phyloP scores from a whole-genome alignment of 2,113 vertebrate genomes.

The Rhinoderma darwinii region DNA sequence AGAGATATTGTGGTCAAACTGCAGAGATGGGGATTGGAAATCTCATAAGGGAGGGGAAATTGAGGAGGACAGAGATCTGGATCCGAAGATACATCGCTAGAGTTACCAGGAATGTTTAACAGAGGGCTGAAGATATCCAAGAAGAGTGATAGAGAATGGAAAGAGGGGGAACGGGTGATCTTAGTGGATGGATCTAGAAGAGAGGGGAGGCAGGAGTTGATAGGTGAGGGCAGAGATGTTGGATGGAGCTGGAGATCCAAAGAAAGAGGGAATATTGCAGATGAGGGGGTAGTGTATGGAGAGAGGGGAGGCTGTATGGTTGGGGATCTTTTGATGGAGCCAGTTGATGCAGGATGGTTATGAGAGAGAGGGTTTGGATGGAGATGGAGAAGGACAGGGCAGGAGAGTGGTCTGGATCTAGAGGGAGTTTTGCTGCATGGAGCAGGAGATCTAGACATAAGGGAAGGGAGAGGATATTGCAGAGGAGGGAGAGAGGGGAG shows the following conservation, averaged over 20 bases:
- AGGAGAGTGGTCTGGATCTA: background rate
- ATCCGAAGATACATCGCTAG: no score
- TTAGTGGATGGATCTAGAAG: background rate
- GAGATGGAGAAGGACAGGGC: background rate
- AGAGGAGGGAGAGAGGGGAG: background rate
- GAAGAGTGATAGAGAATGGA: background rate
- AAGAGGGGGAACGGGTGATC: background rate
- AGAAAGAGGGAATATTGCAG: background rate
- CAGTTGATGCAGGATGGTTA: background rate
- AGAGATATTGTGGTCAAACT: background rate
- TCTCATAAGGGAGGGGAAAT: background rate
- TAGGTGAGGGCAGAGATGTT: background rate
- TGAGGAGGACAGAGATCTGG: background rate
- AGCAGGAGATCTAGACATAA: background rate
- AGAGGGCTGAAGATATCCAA: background rate
- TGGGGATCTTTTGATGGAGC: background rate
- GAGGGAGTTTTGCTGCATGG: background rate
- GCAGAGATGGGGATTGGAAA: background rate
- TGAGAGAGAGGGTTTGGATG: background rate
- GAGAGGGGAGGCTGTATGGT: background rate
- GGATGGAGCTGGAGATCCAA: background rate
- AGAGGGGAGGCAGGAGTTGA: background rate
- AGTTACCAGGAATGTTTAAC: no score
- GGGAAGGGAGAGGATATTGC: background rate
- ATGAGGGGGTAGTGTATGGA: background rate